Evolutionary conservation across 1,140 invertebrate species (phyloP).

Genomic region (Cydia pomonella): DNA sequence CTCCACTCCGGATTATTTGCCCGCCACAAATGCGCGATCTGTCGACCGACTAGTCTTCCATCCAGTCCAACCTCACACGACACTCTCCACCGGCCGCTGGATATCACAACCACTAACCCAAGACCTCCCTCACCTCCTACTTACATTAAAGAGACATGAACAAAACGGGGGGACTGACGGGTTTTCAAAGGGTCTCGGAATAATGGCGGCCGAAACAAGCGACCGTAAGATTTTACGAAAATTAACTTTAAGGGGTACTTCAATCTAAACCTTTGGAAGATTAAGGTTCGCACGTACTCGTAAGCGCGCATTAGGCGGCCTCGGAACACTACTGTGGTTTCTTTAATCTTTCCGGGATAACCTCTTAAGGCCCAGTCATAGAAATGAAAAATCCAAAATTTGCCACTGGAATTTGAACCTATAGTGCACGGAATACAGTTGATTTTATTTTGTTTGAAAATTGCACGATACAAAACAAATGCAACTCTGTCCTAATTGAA

Average conservation of each 20-base stretch:
- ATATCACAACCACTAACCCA: slow-evolving; percentile 48
- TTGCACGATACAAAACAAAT: too few relatives aligned
- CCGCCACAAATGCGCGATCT: slow-evolving; percentile 45
- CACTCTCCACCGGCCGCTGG: slow-evolving; percentile 42
- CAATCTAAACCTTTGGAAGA: slow-evolving; percentile 68
- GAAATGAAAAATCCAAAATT: too few relatives aligned
- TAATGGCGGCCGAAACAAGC: slow-evolving; percentile 41
- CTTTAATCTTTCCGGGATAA: slow-evolving; percentile 1
- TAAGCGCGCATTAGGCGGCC: slow-evolving; percentile 52
- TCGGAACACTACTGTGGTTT: slow-evolving; percentile 49
- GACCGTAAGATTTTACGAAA: slow-evolving; percentile 71
- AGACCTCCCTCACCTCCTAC: slow-evolving; percentile 44
- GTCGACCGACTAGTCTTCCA: slow-evolving; percentile 43
- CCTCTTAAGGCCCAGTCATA: too few relatives aligned
- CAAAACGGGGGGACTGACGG: slow-evolving; percentile 16
- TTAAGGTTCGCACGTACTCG: slow-evolving; percentile 59
- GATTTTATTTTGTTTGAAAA: too few relatives aligned
- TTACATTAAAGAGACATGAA: slow-evolving; percentile 36
- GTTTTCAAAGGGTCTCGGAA: slow-evolving; percentile 30
- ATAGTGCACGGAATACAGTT: too few relatives aligned
- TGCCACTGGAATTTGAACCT: too few relatives aligned
- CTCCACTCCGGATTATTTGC: slow-evolving; percentile 55
- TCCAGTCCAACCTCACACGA: slow-evolving; percentile 40
- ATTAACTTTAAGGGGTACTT: slow-evolving; percentile 71
- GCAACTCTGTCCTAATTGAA: too few relatives aligned